Conservation (phyloP, 2,797 vertebrate species). For the Thamnophis elegans region DNA sequence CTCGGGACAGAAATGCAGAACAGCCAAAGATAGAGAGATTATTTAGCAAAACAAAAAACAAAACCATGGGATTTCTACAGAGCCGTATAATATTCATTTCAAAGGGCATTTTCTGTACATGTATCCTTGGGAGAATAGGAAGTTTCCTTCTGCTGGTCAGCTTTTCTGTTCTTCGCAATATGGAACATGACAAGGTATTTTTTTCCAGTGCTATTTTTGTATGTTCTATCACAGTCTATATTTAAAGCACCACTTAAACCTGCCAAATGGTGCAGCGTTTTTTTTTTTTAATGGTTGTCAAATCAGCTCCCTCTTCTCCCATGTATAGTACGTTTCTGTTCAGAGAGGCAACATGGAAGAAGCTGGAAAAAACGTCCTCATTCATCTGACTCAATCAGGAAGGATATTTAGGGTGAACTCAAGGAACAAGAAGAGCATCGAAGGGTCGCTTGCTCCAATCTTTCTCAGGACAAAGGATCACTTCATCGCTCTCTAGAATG, state of each 20-base stretch:
- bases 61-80: slow-evolving; percentile 37
- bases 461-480: not conserved
- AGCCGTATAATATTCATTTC: slow-evolving; percentile 42
- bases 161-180: slow-evolving; percentile 66
- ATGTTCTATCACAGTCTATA: slow-evolving; percentile 69
- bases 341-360: slow-evolving; percentile 61
- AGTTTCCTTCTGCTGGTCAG: slow-evolving; percentile 60
- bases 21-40: slow-evolving; percentile 1
- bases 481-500: not conserved
- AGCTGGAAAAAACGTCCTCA: slow-evolving; percentile 58
- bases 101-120: slow-evolving; percentile 42
- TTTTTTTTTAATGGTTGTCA: slow-evolving; percentile 62
- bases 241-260: slow-evolving; percentile 72
- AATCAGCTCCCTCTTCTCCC: slow-evolving; percentile 68
- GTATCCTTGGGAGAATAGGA: slow-evolving; percentile 19
- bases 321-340: slow-evolving; percentile 66
- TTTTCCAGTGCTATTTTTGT: slow-evolving; percentile 67
- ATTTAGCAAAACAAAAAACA: not conserved
- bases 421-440: not conserved
- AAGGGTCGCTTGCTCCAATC: not conserved
- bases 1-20: not conserved
- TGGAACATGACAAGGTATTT: slow-evolving; percentile 72
- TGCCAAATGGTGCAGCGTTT: slow-evolving; percentile 66
- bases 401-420: not conserved
- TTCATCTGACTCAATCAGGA: slow-evolving; percentile 30